phyloP scores from a whole-genome alignment of 1,140 invertebrate genomes.

The Meloidogyne exigua region DNA sequence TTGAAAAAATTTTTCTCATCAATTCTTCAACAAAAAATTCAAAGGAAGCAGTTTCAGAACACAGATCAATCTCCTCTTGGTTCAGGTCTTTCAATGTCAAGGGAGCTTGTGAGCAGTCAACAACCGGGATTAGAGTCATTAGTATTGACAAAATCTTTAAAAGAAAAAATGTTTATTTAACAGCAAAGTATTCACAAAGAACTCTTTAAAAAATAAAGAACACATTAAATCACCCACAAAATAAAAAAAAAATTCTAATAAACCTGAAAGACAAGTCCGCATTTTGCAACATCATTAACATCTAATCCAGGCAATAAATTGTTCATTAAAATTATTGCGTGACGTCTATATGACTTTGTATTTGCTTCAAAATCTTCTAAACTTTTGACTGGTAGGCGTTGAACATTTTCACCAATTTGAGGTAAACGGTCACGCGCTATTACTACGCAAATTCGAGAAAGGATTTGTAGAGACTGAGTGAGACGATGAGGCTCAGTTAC shows the following conservation, averaged over 20 bases:
- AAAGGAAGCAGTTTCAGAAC: slow-evolving; percentile 76
- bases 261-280: slow-evolving; percentile 68
- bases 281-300: slow-evolving; percentile 83
- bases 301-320: slow-evolving; percentile 82
- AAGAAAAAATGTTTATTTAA: too few species aligned
- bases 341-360: slow-evolving; percentile 67
- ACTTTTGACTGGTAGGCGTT: slow-evolving; percentile 35
- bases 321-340: slow-evolving; percentile 79
- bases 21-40: slow-evolving; percentile 85
- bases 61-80: slow-evolving; percentile 68
- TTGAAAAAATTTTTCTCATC: slow-evolving; percentile 70
- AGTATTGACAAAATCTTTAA: slow-evolving; percentile 30
- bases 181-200: too few species aligned
- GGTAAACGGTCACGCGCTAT: slow-evolving; percentile 66
- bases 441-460: slow-evolving; percentile 40
- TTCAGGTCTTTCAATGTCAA: slow-evolving; percentile 73
- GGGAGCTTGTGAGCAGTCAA: slow-evolving; percentile 78
- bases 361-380: slow-evolving; percentile 31
- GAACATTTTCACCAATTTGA: slow-evolving; percentile 8
- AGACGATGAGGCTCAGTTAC: slow-evolving; percentile 79
- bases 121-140: slow-evolving; percentile 67
- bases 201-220: too few species aligned
- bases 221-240: too few species aligned
- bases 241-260: neutral
- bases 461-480: slow-evolving; percentile 53